phyloP scores from a whole-genome alignment of 2,888 invertebrate species.

The Muscina levida region DNA sequence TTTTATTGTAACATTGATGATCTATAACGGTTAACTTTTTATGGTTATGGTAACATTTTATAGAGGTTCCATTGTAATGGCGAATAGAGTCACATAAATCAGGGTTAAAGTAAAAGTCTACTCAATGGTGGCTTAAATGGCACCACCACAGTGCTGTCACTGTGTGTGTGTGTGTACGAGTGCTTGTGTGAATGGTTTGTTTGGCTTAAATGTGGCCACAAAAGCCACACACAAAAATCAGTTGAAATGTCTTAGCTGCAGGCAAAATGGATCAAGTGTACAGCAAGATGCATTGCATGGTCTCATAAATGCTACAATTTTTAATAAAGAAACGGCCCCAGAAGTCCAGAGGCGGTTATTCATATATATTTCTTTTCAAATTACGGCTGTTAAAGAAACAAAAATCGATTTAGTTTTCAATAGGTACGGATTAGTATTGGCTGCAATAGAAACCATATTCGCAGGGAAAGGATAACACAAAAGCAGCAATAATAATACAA shows the following conservation, averaged over 20 bases:
- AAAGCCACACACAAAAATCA: neutral
- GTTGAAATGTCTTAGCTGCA: neutral
- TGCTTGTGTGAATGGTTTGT: neutral
- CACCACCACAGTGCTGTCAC: neutral
- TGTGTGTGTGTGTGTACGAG: neutral
- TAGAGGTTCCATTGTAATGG: constrained; percentile 61
- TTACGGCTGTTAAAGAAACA: too few relatives aligned
- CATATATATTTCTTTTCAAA: too few relatives aligned
- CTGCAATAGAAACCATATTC: too few relatives aligned
- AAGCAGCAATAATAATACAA: too few relatives aligned
- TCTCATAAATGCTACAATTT: too few relatives aligned
- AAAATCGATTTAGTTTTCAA: too few relatives aligned
- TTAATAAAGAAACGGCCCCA: too few relatives aligned
- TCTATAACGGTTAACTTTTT: constrained; percentile 65
- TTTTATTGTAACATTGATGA: constrained; percentile 66
- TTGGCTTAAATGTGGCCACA: neutral
- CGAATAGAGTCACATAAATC: constrained; percentile 63
- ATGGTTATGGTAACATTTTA: constrained; percentile 55
- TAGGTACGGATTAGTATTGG: too few relatives aligned
- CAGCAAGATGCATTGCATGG: too few relatives aligned
- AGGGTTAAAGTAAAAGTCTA: constrained; percentile 39
- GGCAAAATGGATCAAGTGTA: neutral
- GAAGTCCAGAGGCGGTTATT: too few relatives aligned
- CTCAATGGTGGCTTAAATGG: constrained; percentile 24
- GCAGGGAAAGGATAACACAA: too few relatives aligned